Evolutionary conservation across 2,797 vertebrate genomes (phyloP), one percentile per base, ranked within the genome.

Genomic region (Micrastur ruficollis): DNA sequence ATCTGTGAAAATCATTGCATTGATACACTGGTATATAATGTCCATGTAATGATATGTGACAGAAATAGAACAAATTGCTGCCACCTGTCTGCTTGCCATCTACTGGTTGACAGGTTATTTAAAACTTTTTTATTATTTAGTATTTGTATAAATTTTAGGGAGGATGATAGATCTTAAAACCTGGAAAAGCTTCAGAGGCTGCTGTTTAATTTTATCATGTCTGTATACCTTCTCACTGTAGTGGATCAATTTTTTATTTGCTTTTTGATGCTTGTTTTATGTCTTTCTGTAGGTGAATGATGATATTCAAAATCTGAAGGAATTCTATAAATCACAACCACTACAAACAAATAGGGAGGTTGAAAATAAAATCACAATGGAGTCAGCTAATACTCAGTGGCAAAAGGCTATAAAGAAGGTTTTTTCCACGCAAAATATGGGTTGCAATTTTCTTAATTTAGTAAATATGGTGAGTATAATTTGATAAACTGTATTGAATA

Each of bases 341-440:
- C 86, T 96, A 22, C 32, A 13, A 40, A 95, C 97, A 74, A 97
- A 81, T 14, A 82, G 62, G 8, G 93, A 98, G 31, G 29, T 74
- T 87, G 91, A 95, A 78, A 91, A 89, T 50, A 82, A 82, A 59
- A 31, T 67, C 31, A 15, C 49, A 36, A 34, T 97, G 49, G 98
- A 98, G 20, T 95, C 97, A 38, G 89, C 93, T 40, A 98, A 99
- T 75, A 92, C 32, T 56, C 97, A 95, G 44, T 98, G 98, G 98
- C 98, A 98, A 89, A 90, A 95, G 11, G 95, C 98, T 86, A 96
- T 99, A 89, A 98, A 98, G 96, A 98, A 97, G 81, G 98, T 98
- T 74, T 97, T 98, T 96, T 95, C 94, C 32, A 97, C 98, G 11
- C 97, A 99, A 97, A 98, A 99, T 68, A 97, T 98, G 67, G 98